Base-by-base conservation (phyloP, 2,797 vertebrate species). In the Cryptoprocta ferox region DNA sequence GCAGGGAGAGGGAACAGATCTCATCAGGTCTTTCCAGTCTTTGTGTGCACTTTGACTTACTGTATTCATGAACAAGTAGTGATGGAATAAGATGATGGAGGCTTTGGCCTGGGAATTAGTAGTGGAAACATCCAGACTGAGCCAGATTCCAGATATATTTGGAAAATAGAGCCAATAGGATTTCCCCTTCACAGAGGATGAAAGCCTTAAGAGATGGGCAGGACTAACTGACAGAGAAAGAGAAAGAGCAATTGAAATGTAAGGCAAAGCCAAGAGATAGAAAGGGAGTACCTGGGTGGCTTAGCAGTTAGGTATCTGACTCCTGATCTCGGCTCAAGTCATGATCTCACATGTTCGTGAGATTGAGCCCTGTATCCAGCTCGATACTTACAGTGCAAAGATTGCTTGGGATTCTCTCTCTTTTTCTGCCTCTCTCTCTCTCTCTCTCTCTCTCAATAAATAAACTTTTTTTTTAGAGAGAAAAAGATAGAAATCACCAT, bases 21-120 rank as follows among this genome's bases (percentile, higher is more conserved):
- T 4, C 0, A 1, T 13, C 30, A 35, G 30, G 32, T 16, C 9
- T n/a, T 30, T 56, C 24, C 5, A 9, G 2, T 3, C 35, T 85
- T 37, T 26, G 6, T 56, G 19, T 14, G 26, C 13, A 26, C 39
- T 24, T 92, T 68, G 19, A 81, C 30, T 63, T 70, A 70, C 30
- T 28, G 42, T 28, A 15, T 39, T 35, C 32, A 5, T 42, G 28
- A 92, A 59, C 19, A 59, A 59, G 56, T 24, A 59, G 7, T 59
- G 56, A 59, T 59, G 56, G 21, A 59, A 21, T 59, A 59, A 59
- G 56, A 15, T 24, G 39, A 9, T 50, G 30, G 37, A 3, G 37
- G 42, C 42, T 66, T n/a, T 39, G 24, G 56, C 50, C 70, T 79
- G 37, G 19, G 16, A 13, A 14, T 73, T 42, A 75, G 12, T 37